Base-by-base conservation (phyloP, 2,113 vertebrate genomes). In the Bungarus multicinctus region DNA sequence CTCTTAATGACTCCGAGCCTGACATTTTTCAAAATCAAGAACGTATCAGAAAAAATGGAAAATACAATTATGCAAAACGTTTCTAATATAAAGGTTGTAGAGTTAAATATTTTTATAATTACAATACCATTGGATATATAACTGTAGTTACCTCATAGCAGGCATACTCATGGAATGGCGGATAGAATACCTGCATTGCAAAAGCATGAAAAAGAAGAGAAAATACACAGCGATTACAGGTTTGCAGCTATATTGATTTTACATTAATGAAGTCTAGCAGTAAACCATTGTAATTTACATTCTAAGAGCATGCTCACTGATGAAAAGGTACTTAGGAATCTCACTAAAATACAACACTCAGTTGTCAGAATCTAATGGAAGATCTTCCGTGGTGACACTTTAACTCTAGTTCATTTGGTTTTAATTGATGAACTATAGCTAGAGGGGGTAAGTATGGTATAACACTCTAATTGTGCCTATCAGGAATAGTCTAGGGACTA, bases 101-200 rank as follows among this genome's bases (percentile, higher is more conserved):
- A 53, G 90, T 94, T 85, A 95, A 86, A 91, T 54, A 54, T 74
- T 88, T 74, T 47, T 47, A 50, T 25, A 39, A 86, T 85, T 89
- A 52, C 60, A 94, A 88, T 50, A 95, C 54, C 53, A 0, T 94
- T 94, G 91, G 92, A 34, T 87, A 4, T 87, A 74, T 93, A 88
- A 57, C 87, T 88, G 50, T 9, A 74, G 81, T 98, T 99, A 99
- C 99, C 99, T 99, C 99, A 99, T 99, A 12, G 98, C 97, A 94
- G 99, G 99, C 98, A 99, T 99, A 98, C 99, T 99, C 98, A 99
- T 98, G 95, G 99, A 99, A 95, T 99, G 99, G 94, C 98, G 98
- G 96, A 99, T 98, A 96, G 99, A 99, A 96, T 99, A 99, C 96
- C 99, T 99, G 98, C 96, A 95, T 97, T 95, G 94, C 92, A 97